A percentile compares a stretch with the other conserved stretches of the same genome.
Conservation (phyloP, 2,888 invertebrate species). For the Dysmachus trigonus region DNA sequence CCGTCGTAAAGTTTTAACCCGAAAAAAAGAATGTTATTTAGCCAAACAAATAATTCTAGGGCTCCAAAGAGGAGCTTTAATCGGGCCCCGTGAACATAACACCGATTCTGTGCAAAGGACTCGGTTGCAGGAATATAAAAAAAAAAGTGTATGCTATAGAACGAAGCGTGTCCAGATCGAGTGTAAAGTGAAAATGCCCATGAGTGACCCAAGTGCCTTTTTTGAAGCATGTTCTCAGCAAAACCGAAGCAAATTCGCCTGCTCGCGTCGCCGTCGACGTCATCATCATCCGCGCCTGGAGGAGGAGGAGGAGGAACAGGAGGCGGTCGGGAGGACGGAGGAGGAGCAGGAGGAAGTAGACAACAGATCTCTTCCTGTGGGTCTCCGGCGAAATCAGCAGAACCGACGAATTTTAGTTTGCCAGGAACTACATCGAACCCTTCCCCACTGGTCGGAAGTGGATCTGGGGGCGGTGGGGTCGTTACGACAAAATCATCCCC, state of each 20-base stretch:
- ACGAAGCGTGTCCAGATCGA: neutral
- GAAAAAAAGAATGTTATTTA: neutral
- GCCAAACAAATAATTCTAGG: neutral
- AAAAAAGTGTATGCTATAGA: neutral
- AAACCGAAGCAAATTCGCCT: constrained; percentile 46
- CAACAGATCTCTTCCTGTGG: neutral
- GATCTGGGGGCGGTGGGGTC: neutral
- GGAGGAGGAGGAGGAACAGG: neutral
- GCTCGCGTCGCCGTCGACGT: constrained; percentile 17
- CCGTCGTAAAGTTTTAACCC: neutral
- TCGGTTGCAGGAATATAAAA: neutral
- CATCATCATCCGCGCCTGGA: neutral
- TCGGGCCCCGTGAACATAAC: neutral
- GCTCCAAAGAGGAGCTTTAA: neutral
- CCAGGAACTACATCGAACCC: neutral
- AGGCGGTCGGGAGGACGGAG: neutral
- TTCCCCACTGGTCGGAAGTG: neutral
- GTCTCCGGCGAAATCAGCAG: constrained; percentile 25
- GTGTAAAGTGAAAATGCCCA: constrained; percentile 37
- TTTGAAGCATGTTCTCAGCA: constrained; percentile 44
- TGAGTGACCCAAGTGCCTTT: constrained; percentile 44
- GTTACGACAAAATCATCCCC: constrained; percentile 41
- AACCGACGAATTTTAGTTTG: neutral
- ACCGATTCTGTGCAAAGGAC: neutral
- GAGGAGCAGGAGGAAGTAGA: neutral